Conservation (phyloP, 2,113 vertebrate genomes). For the Salvelinus namaycush region DNA sequence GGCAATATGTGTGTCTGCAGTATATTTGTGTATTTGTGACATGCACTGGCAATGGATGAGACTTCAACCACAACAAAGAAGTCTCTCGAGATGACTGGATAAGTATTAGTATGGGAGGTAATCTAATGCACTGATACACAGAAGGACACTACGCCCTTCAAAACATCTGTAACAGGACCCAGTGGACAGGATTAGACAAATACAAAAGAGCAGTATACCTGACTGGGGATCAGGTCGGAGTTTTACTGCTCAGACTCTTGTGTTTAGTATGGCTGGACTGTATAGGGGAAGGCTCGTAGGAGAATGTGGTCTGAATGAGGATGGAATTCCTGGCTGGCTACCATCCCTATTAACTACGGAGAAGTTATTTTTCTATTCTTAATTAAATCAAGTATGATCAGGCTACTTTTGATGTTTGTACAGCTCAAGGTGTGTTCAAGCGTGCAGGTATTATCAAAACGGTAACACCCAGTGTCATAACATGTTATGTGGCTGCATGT, state of each 20-base stretch:
- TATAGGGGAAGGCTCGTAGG: neutral
- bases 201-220: slow-evolving; percentile 12
- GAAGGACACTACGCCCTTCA: slow-evolving; percentile 41
- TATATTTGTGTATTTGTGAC: neutral
- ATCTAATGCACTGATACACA: slow-evolving; percentile 23
- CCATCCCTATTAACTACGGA: neutral
- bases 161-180: slow-evolving; percentile 29
- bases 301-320: neutral
- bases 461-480: too few relatives aligned
- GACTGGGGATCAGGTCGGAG: slow-evolving; percentile 18
- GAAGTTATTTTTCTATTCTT: neutral
- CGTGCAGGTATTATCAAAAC: too few relatives aligned
- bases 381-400: neutral
- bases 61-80: slow-evolving; percentile 19
- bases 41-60: slow-evolving; percentile 2
- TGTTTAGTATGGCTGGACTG: neutral
- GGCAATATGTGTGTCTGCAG: neutral
- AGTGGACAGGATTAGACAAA: slow-evolving; percentile 41
- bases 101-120: slow-evolving; percentile 36
- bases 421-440: too few relatives aligned
- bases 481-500: too few relatives aligned
- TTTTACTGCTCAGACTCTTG: slow-evolving; percentile 12
- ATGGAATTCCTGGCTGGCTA: neutral
- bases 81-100: slow-evolving; percentile 11
- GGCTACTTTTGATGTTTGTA: neutral